These are phyloP conservation scores for Rhagologus leucostigma DNA, from an alignment of 2,113 vertebrate genomes.

Conservation along the genomic window DNA sequence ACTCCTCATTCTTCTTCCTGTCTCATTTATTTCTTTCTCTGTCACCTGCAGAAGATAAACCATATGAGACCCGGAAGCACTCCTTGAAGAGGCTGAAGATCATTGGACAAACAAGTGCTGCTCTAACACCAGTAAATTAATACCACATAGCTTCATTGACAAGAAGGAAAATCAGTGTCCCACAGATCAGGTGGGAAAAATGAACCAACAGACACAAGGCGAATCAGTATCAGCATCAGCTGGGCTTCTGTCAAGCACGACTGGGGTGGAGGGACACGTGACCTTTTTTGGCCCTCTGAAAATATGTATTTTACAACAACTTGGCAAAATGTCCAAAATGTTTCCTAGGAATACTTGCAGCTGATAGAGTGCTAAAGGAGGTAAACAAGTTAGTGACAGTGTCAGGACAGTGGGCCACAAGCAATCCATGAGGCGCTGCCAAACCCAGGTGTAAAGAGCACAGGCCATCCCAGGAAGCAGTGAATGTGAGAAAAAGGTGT, in stretches of 20 bases:
- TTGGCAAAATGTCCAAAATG: neutral
- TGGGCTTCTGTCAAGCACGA: neutral
- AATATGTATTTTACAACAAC: neutral
- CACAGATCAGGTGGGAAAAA: neutral
- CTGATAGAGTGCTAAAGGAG: neutral
- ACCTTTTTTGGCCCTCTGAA: neutral
- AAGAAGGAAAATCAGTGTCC: neutral
- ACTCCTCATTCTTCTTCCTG: neutral
- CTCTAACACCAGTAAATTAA: neutral
- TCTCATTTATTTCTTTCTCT: neutral
- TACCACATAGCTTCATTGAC: neutral
- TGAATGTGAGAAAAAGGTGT: neutral
- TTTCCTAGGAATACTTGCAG: neutral
- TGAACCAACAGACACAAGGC: neutral
- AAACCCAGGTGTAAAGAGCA: neutral
- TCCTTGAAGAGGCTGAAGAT: neutral
- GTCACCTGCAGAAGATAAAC: neutral
- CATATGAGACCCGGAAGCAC: neutral
- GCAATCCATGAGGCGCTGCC: accelerated
- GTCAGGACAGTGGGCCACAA: neutral
- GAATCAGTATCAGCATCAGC: neutral
- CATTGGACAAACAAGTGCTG: neutral
- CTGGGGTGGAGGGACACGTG: neutral
- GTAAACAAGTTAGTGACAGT: neutral
- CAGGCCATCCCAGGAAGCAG: neutral